Evolutionary conservation across 2,113 vertebrate genomes (phyloP).

Genomic region (Chaetodon auriga): DNA sequence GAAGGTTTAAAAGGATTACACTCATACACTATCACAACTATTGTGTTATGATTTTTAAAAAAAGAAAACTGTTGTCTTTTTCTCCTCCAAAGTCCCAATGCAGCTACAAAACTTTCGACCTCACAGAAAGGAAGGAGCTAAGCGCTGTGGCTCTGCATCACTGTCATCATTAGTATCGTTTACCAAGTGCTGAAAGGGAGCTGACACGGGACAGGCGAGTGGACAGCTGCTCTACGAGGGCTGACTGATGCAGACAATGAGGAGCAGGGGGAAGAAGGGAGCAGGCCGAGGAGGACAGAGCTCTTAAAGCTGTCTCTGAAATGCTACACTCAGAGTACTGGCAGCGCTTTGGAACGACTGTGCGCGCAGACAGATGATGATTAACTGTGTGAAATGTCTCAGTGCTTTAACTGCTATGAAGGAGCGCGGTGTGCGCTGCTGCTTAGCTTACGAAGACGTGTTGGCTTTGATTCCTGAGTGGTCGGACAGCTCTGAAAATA

Average conservation of each 20-base stretch:
- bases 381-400: slow-evolving; percentile 70
- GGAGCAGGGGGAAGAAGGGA: slow-evolving; percentile 35
- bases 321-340: slow-evolving; percentile 56
- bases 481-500: slow-evolving; percentile 73
- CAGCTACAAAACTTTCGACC: slow-evolving; percentile 12
- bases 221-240: slow-evolving; percentile 67
- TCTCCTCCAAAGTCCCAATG: slow-evolving; percentile 1
- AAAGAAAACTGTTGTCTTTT: not conserved
- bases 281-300: slow-evolving; percentile 40
- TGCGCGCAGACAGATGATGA: slow-evolving; percentile 59
- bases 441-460: slow-evolving; percentile 67
- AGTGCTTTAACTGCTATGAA: slow-evolving; percentile 52
- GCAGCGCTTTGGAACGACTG: slow-evolving; percentile 38
- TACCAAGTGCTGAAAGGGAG: slow-evolving; percentile 66
- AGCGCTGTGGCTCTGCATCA: slow-evolving; percentile 45
- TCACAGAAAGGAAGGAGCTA: slow-evolving; percentile 19
- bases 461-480: slow-evolving; percentile 75
- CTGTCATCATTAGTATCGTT: slow-evolving; percentile 69
- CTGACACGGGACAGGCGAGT: slow-evolving; percentile 63
- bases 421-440: slow-evolving; percentile 41
- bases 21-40: not conserved
- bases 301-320: slow-evolving; percentile 63
- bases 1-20: not conserved
- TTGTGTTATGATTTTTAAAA: slow-evolving; percentile 18
- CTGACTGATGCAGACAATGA: slow-evolving; percentile 65